Percentiles rank a stretch among this genome's conserved stretches.
Evolutionary conservation across 2,113 vertebrate species (phyloP).

Genomic region (Aspiorhynchus laticeps): DNA sequence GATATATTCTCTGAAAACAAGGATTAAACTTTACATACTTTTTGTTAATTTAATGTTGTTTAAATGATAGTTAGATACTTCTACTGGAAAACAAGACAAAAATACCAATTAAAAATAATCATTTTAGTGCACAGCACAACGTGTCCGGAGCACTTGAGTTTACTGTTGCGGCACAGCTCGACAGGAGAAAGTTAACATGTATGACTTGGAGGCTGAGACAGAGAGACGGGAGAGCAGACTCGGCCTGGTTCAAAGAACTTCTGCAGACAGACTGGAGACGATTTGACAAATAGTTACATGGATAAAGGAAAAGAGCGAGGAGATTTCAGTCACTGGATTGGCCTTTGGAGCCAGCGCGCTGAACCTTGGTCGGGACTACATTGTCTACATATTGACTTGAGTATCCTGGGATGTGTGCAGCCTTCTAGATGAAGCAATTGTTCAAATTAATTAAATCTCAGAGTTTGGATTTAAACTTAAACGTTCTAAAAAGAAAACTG

Average conservation of each 20-base stretch:
- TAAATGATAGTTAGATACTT: background rate
- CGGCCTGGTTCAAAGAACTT: slow-evolving; percentile 26
- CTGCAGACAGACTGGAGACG: slow-evolving; percentile 39
- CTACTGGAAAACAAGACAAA: background rate
- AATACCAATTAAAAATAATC: background rate
- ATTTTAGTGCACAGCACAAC: background rate
- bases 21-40: background rate
- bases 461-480: background rate
- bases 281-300: slow-evolving; percentile 36
- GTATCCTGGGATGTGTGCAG: background rate
- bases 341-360: background rate
- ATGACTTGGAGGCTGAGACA: slow-evolving; percentile 7
- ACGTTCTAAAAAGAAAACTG: background rate
- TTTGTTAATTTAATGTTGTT: background rate
- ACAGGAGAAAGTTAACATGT: slow-evolving; percentile 3
- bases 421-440: background rate
- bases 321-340: slow-evolving; percentile 4
- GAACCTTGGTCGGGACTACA: background rate
- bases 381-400: background rate
- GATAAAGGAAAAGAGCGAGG: slow-evolving; percentile 19
- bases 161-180: background rate
- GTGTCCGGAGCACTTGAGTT: background rate
- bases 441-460: background rate
- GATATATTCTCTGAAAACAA: background rate
- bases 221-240: background rate